Percentiles rank a stretch among this genome's conserved stretches.
Conservation (phyloP, 1,140 invertebrate species). For the Cylas formicarius region DNA sequence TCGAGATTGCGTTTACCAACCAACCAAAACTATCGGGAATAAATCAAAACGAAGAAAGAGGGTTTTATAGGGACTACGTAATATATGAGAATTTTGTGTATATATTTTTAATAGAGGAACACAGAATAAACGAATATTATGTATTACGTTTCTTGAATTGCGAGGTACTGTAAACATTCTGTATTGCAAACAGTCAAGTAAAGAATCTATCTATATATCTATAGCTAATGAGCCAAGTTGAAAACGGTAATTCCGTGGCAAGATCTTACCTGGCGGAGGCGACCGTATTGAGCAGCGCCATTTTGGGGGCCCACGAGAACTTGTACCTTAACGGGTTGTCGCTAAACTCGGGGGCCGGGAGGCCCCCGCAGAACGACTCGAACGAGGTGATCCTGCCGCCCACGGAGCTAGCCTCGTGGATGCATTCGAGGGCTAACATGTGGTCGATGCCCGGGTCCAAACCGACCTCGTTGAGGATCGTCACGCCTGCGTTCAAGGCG, state of each 20-base stretch:
- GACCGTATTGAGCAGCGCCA: constrained; percentile 83
- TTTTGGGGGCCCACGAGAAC: constrained; percentile 94
- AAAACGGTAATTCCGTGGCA: not conserved
- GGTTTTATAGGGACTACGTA: too few relatives aligned
- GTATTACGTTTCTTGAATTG: too few relatives aligned
- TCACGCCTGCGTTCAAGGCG: constrained; percentile 78
- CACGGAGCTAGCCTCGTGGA: constrained; percentile 73
- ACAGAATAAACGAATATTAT: too few relatives aligned
- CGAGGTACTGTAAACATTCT: too few relatives aligned
- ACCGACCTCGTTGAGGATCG: constrained; percentile 90
- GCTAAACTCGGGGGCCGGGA: constrained; percentile 92
- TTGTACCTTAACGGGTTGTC: constrained; percentile 94
- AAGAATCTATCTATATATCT: not conserved
- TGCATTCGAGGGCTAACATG: constrained; percentile 92
- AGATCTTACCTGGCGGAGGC: constrained; percentile 67
- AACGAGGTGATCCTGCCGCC: constrained; percentile 86
- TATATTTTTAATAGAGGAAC: too few relatives aligned
- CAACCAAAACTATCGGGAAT: too few relatives aligned
- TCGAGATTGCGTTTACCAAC: too few relatives aligned
- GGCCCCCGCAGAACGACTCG: constrained; percentile 92
- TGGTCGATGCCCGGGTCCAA: constrained; percentile 95
- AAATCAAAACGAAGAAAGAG: too few relatives aligned
- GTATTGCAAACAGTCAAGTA: not conserved
- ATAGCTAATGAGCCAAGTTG: not conserved
- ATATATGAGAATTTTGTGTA: too few relatives aligned